A percentile compares a stretch with the other conserved stretches of the same genome.
Conservation (phyloP, 1,140 invertebrate genomes). For the Lamellibrachia luymesi region DNA sequence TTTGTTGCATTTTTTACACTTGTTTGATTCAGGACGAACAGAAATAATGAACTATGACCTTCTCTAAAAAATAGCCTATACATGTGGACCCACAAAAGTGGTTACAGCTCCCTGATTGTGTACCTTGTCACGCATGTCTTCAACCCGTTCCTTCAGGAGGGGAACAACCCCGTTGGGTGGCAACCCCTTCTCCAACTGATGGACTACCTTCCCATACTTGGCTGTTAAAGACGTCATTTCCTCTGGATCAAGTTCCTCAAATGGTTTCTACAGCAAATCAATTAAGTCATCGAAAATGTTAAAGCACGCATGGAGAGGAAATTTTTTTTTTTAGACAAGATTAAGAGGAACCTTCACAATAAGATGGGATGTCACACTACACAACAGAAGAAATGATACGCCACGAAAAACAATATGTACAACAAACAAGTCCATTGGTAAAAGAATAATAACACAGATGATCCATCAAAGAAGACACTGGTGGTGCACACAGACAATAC, state of each 20-base stretch:
- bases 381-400: too few species aligned
- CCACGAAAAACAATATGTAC: too few species aligned
- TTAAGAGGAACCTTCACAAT: not conserved
- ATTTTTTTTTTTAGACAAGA: not conserved
- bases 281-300: not conserved
- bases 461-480: too few species aligned
- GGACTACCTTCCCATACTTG: conserved; percentile 71
- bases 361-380: too few species aligned
- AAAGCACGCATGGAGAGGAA: not conserved
- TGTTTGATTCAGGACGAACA: not conserved
- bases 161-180: conserved; percentile 56
- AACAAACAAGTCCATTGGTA: too few species aligned
- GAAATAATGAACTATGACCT: not conserved
- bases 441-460: too few species aligned
- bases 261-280: conserved; percentile 43
- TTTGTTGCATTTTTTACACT: not conserved
- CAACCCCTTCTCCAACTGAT: conserved; percentile 73
- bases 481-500: too few species aligned
- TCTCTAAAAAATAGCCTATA: not conserved
- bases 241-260: conserved; percentile 70
- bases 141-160: conserved; percentile 53
- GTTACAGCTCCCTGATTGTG: not conserved
- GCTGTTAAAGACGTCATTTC: conserved; percentile 68
- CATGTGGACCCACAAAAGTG: not conserved
- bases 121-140: conserved; percentile 56